A percentile compares a stretch with the other conserved stretches of the same genome.
These are phyloP conservation scores for Dioctria linearis DNA, from an alignment of 2,888 invertebrate genomes.

Conservation along the genomic window DNA sequence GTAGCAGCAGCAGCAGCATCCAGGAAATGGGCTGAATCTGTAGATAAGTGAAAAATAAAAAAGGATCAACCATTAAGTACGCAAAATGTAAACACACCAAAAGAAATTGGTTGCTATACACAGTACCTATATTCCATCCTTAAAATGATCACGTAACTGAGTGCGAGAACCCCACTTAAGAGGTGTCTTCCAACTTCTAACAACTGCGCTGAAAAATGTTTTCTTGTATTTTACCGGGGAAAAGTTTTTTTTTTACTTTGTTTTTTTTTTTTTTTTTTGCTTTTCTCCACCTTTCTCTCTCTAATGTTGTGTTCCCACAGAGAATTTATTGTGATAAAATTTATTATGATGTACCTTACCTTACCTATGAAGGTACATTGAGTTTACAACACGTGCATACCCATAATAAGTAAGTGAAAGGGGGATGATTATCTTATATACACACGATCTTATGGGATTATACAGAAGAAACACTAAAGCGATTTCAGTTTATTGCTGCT, in stretches of 20 bases:
- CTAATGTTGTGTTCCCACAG: background rate
- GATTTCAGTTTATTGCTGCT: background rate
- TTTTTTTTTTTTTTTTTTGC: background rate
- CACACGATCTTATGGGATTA: no score
- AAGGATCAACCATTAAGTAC: constrained; percentile 56
- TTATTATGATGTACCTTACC: background rate
- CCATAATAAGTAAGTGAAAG: background rate
- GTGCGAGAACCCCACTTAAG: background rate
- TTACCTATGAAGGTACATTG: no score
- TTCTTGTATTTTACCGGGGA: constrained; percentile 4
- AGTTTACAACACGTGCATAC: background rate
- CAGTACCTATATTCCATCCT: background rate
- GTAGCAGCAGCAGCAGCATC: constrained; percentile 13
- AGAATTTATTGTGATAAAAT: constrained; percentile 2
- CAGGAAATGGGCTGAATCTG: constrained; percentile 38
- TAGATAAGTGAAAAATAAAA: constrained; percentile 49
- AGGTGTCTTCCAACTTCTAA: constrained; percentile 6
- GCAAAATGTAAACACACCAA: constrained; percentile 54
- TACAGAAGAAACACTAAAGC: background rate
- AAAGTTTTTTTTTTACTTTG: background rate
- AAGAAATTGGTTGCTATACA: constrained; percentile 37
- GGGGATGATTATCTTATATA: background rate
- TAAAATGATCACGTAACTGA: constrained; percentile 34
- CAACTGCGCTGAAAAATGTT: constrained; percentile 14
- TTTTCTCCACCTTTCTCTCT: no score